phyloP scores from a whole-genome alignment of 2,797 vertebrate genomes.

The Hipposideros larvatus region DNA sequence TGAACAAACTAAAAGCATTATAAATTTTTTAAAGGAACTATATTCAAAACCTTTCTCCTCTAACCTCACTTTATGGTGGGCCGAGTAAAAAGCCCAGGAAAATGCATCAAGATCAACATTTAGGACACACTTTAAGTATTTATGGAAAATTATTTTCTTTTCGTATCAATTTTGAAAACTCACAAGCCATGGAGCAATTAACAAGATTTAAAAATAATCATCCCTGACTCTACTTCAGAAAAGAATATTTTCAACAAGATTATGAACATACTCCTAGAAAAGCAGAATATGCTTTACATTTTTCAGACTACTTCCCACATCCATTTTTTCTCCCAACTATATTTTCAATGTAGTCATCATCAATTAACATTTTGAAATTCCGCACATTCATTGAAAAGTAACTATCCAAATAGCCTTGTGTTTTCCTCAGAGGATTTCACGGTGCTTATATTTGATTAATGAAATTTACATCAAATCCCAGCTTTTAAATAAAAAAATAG shows the following conservation, averaged over 20 bases:
- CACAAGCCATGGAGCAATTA: not conserved
- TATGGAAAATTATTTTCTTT: conserved; percentile 12
- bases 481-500: not conserved
- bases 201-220: not conserved
- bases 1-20: not conserved
- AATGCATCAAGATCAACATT: not conserved
- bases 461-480: conserved; percentile 24
- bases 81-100: not conserved
- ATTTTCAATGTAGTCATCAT: not conserved
- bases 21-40: not conserved
- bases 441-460: not conserved
- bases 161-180: not conserved
- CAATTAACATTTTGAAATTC: conserved; percentile 26
- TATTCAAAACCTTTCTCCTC: not conserved
- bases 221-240: not conserved
- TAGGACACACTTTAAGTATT: not conserved
- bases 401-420: not conserved
- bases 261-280: not conserved
- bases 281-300: not conserved
- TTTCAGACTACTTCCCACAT: not conserved
- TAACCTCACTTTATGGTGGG: not conserved
- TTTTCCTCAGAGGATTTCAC: conserved; percentile 2
- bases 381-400: not conserved
- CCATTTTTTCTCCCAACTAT: not conserved
- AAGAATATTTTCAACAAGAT: not conserved